These are phyloP conservation scores for Mimachlamys varia DNA, from an alignment of 2,888 invertebrate genomes.

Conservation along the genomic window DNA sequence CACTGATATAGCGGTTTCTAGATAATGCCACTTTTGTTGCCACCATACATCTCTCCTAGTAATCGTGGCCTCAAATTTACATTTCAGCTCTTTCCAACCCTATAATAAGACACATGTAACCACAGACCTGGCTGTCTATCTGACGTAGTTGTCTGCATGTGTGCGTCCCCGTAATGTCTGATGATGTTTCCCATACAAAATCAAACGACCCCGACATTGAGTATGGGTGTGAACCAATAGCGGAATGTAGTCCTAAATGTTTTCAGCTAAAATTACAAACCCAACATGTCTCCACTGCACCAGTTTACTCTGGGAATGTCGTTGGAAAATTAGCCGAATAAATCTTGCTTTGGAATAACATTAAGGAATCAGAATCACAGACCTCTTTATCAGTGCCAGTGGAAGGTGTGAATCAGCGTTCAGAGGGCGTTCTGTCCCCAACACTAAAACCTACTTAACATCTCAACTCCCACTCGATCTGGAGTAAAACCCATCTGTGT, in stretches of 20 bases:
- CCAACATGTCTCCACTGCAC: neutral
- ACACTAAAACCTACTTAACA: neutral
- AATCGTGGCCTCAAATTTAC: neutral
- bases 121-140: neutral
- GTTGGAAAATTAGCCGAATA: neutral
- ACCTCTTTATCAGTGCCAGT: neutral
- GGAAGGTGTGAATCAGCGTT: neutral
- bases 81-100: neutral
- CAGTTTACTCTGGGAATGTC: neutral
- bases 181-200: neutral
- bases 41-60: neutral
- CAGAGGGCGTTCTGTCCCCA: neutral
- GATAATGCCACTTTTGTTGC: no score
- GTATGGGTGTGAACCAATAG: neutral
- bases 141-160: neutral
- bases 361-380: neutral
- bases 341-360: neutral
- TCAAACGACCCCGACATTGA: neutral
- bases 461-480: neutral
- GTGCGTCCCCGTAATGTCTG: neutral
- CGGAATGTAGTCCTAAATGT: neutral
- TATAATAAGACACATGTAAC: neutral
- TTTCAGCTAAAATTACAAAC: neutral
- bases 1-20: no score
- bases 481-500: neutral